These are phyloP conservation scores for Coturnix japonica DNA, from an alignment of 2,113 vertebrate species.

Conservation along the genomic window DNA sequence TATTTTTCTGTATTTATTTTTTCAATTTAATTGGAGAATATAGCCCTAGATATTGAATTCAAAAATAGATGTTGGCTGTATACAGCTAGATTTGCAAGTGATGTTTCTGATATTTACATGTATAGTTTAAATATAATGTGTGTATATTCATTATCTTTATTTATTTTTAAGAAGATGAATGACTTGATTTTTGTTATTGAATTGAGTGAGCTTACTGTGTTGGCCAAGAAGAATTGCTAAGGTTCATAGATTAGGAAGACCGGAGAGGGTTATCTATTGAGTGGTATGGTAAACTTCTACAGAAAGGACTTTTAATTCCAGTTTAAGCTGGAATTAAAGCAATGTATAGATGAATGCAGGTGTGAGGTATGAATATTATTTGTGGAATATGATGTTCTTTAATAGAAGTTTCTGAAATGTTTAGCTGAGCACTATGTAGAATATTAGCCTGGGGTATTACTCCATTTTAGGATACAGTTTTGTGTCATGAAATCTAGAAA, in stretches of 20 bases:
- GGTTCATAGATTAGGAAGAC: background rate
- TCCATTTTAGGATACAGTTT: background rate
- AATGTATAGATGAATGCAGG: background rate
- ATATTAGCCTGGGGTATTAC: background rate
- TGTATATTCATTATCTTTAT: background rate
- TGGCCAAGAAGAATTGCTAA: background rate
- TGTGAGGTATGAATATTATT: background rate
- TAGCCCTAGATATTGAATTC: background rate
- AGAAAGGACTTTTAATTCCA: accelerated
- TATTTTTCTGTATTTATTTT: background rate
- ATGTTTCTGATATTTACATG: background rate
- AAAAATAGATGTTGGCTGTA: background rate
- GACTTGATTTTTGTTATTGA: background rate
- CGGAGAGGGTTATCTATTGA: background rate
- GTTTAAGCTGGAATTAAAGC: background rate
- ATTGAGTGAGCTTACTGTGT: background rate
- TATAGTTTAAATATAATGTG: background rate
- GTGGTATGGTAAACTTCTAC: background rate
- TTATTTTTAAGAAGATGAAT: background rate
- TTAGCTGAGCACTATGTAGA: background rate
- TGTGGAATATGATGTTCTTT: background rate
- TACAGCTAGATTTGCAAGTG: background rate
- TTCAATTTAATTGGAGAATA: background rate
- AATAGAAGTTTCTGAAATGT: background rate
- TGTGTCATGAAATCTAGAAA: background rate